These are phyloP conservation scores for Tineola bisselliella DNA, from an alignment of 2,888 invertebrate genomes.

Conservation along the genomic window DNA sequence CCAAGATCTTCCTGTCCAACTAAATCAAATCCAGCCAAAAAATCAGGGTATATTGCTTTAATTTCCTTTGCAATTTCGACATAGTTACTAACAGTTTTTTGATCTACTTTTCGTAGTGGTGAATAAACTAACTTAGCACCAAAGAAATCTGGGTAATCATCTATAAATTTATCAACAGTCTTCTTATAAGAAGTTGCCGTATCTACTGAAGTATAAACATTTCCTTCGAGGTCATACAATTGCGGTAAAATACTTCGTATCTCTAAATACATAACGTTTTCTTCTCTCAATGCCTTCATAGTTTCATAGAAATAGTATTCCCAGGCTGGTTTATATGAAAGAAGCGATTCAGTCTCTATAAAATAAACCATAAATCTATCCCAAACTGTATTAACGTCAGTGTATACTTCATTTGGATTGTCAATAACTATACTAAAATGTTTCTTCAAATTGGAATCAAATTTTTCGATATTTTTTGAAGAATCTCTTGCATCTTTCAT, in stretches of 20 bases:
- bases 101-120: constrained; percentile 60
- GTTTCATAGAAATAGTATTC: constrained; percentile 73
- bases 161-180: constrained; percentile 64
- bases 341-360: constrained; percentile 49
- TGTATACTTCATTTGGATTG: constrained; percentile 50
- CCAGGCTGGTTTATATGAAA: constrained; percentile 73
- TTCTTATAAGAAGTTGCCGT: constrained; percentile 67
- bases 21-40: constrained; percentile 83
- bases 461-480: constrained; percentile 50
- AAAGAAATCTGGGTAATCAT: constrained; percentile 71
- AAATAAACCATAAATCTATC: constrained; percentile 66
- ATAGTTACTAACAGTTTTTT: constrained; percentile 49
- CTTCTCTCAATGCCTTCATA: constrained; percentile 70
- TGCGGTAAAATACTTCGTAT: constrained; percentile 70
- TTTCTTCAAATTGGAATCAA: constrained; percentile 62
- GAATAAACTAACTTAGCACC: constrained; percentile 78
- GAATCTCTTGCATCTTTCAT: constrained; percentile 55
- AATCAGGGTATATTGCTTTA: constrained; percentile 68
- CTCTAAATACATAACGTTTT: constrained; percentile 77
- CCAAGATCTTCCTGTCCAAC: constrained; percentile 85
- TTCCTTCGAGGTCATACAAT: constrained; percentile 74
- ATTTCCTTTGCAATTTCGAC: constrained; percentile 47
- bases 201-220: constrained; percentile 54
- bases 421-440: constrained; percentile 66
- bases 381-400: constrained; percentile 71